Base-by-base conservation (phyloP, 2,113 vertebrate species). In the Vulpes vulpes region DNA sequence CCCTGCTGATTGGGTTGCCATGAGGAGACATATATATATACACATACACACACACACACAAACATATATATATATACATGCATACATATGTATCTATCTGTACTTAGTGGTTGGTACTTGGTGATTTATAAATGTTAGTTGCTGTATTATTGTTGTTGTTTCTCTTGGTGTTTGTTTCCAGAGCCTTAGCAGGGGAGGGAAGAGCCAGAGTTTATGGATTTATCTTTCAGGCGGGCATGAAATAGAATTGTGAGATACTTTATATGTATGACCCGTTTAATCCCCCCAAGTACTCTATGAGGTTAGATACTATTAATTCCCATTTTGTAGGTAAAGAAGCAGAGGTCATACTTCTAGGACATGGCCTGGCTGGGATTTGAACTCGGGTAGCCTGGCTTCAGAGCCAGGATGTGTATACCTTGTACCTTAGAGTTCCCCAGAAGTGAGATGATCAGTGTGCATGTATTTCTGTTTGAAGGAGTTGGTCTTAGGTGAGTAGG, bases 301-400 rank as follows among this genome's bases (percentile, higher is more conserved):
- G 17, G 49, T 27, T 27, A 30, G 62, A 11, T 35, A 23, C 53
- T 95, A 1, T 82, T 51, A 64, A 30, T 35, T 51, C 5, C 30
- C 23, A n/a, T 81, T 84, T 81, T 91, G 57, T 88, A 87, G 57
- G 76, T 57, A 53, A 86, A 20, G 74, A 65, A 49, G 51, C 85
- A 0, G 15, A 82, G 82, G 93, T 22, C 27, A 1, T 62, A 1
- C 16, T 78, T 78, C 19, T 51, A 55, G 20, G 5, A 53, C 53
- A 30, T 53, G 30, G n/a, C 7, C 0, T 9, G 43, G 49, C 43
- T 84, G 57, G 67, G 64, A 49, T 55, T 38, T 32, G 71, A 84
- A 78, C 69, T 43, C 12, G 25, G 57, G 78, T 3, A 1, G 0
- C 30, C 43, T 93, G 85, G 65, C 86, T 32, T 25, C 43, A 62